phyloP scores from a whole-genome alignment of 2,888 invertebrate species.

The Dusona sp. region DNA sequence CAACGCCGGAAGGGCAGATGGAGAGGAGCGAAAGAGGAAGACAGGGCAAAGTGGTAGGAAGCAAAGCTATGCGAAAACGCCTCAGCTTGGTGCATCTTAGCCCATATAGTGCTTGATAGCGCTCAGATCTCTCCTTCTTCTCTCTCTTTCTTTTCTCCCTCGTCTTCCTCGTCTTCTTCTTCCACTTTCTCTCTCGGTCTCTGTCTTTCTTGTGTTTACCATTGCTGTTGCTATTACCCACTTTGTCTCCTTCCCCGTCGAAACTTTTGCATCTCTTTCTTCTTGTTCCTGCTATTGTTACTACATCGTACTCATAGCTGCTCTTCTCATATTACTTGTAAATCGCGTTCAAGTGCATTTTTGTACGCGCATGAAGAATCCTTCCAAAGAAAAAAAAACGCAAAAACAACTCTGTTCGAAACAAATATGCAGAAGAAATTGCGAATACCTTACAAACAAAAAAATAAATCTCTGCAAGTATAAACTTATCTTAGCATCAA shows the following conservation, averaged over 20 bases:
- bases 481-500: not conserved
- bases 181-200: not conserved
- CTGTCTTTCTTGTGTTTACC: not conserved
- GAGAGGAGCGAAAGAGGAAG: slow-evolving; percentile 28
- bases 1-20: slow-evolving; percentile 70
- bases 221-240: slow-evolving; percentile 24
- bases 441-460: not conserved
- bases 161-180: slow-evolving; percentile 10
- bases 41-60: slow-evolving; percentile 33
- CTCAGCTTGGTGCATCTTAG: slow-evolving; percentile 61
- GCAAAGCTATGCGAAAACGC: slow-evolving; percentile 65
- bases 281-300: slow-evolving; percentile 12
- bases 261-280: slow-evolving; percentile 41
- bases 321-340: slow-evolving; percentile 31
- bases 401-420: not conserved
- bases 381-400: not conserved
- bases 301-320: slow-evolving; percentile 8
- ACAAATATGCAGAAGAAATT: not conserved
- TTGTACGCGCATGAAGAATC: slow-evolving; percentile 1
- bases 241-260: slow-evolving; percentile 33
- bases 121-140: slow-evolving; percentile 45
- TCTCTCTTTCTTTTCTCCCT: slow-evolving; percentile 20
- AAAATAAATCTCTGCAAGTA: not conserved
- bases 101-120: slow-evolving; percentile 57
- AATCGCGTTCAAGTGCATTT: slow-evolving; percentile 32